These are phyloP conservation scores for human DNA, from an alignment of 2,113 vertebrate species.

Conservation along the genomic window DNA sequence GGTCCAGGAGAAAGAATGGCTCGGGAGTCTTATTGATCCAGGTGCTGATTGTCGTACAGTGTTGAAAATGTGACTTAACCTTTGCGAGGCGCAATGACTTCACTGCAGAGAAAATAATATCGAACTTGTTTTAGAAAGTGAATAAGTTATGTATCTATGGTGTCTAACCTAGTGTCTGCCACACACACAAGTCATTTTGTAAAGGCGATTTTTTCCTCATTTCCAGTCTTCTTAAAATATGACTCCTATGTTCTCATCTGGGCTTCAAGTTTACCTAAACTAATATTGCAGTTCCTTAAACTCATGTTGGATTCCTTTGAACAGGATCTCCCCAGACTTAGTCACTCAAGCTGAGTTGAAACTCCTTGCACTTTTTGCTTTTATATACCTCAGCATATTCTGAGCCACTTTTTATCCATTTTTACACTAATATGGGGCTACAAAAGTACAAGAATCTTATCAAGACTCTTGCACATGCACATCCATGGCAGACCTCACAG, in stretches of 20 bases:
- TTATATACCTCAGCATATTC: background rate
- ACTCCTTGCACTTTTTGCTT: background rate
- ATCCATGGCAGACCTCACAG: too few species aligned
- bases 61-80: background rate
- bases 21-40: background rate
- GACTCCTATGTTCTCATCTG: background rate
- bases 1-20: background rate
- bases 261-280: background rate
- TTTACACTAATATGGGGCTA: background rate
- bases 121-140: background rate
- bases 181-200: background rate
- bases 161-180: background rate
- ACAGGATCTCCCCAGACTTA: too few species aligned
- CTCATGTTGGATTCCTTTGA: background rate
- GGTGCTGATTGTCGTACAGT: background rate
- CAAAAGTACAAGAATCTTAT: background rate
- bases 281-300: background rate
- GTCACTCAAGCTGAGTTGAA: background rate
- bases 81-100: background rate
- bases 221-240: background rate
- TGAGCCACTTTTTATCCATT: background rate
- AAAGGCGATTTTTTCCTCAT: background rate
- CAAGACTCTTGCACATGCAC: background rate
- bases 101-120: background rate
- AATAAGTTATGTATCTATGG: fast-evolving